Conservation (phyloP, 2,797 vertebrate genomes). For the Astyanax mexicanus region DNA sequence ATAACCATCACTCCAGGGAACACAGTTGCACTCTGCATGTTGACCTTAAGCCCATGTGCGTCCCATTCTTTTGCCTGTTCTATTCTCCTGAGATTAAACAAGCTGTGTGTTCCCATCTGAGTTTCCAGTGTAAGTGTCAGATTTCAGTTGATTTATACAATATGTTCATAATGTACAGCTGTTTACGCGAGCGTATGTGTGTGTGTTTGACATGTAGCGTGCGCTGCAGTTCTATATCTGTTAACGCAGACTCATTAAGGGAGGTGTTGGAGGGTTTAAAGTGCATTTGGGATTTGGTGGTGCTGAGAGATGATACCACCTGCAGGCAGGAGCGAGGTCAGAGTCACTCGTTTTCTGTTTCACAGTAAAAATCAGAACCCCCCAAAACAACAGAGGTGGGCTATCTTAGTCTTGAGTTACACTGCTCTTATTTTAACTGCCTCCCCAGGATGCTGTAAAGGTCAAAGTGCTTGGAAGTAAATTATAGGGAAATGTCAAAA, state of each 20-base stretch:
- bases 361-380: background rate
- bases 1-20: too few species aligned
- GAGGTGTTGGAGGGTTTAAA: conserved; percentile 7
- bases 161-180: too few species aligned
- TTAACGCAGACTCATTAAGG: conserved; percentile 40
- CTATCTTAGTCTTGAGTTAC: background rate
- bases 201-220: background rate
- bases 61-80: too few species aligned
- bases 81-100: too few species aligned
- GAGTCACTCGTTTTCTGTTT: background rate
- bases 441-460: conserved; percentile 1
- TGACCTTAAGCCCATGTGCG: too few species aligned
- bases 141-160: too few species aligned
- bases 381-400: background rate
- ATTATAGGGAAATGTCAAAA: background rate
- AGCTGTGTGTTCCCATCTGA: too few species aligned
- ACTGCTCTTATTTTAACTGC: background rate
- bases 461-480: conserved; percentile 4
- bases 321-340: conserved; percentile 11
- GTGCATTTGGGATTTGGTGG: conserved; percentile 21
- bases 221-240: conserved; percentile 11
- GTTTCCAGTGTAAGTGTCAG: too few species aligned
- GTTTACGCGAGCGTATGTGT: background rate
- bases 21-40: too few species aligned
- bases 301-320: conserved; percentile 38